Conservation (phyloP, 2,888 invertebrate genomes). For the Spisula subtruncata region DNA sequence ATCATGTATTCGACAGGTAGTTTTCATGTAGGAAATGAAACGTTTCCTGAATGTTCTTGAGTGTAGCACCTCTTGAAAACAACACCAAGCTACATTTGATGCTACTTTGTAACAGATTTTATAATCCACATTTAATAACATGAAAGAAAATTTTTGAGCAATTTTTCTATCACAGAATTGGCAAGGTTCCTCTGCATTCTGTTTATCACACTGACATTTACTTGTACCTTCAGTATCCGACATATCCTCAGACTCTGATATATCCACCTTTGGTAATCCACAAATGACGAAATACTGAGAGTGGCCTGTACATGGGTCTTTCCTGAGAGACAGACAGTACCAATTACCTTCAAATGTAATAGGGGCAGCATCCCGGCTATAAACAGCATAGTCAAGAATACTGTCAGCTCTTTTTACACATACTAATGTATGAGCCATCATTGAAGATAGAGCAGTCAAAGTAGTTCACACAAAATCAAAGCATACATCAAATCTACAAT, state of each 20-base stretch:
- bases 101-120: constrained; percentile 59
- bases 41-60: constrained; percentile 75
- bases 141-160: constrained; percentile 40
- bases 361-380: constrained; percentile 67
- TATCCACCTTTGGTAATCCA: background rate
- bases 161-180: constrained; percentile 8
- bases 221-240: background rate
- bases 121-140: constrained; percentile 48
- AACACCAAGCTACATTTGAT: constrained; percentile 78
- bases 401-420: constrained; percentile 66
- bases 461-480: background rate
- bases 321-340: constrained; percentile 57
- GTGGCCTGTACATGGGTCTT: constrained; percentile 56
- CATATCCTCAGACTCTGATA: background rate
- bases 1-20: constrained; percentile 55
- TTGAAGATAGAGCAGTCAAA: background rate
- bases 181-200: background rate
- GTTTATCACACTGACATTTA: background rate
- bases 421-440: constrained; percentile 73
- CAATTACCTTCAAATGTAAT: constrained; percentile 59
- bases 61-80: constrained; percentile 65
- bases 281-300: constrained; percentile 61
- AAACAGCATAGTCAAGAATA: constrained; percentile 71
- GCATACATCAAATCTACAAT: background rate
- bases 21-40: constrained; percentile 72